Evolutionary conservation across 1,140 invertebrate genomes (phyloP), one percentile per base, ranked within the genome.

Genomic region (Anastrepha ludens): DNA sequence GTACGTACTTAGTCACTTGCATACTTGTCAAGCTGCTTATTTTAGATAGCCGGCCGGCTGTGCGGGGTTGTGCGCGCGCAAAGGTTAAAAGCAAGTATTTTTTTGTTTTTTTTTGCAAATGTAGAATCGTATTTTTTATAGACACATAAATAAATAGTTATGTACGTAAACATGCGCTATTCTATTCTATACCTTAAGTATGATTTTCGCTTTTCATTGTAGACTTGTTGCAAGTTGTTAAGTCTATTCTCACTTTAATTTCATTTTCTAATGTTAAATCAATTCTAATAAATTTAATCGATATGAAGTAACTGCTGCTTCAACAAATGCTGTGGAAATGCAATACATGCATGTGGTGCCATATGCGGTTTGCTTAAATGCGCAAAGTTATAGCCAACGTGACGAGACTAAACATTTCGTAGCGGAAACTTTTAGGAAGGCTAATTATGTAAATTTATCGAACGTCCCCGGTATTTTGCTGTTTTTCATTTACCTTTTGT

Each of bases 21-120:
- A 74, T 81, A 81, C 50, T 81, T 81, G 74, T 55, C 74, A 81
- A 81, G 74, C 20, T 41, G 55, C 74, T 55, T 55, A 55, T 81
- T 15, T 11, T 55, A 81, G 47, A 20, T 81, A 81, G 74, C 74
- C 74, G 74, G 74, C 74, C 74, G 74, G 74, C 74, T 58, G 44
- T 47, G 44, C 70, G 44, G 70, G 44, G 47, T 2, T 50, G 17
- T 29, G 7, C 4, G 3, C n/a, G 74, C 17, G n/a, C 74, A 81
- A 81, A 81, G 74, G 74, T 81, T 81, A 81, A 81, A 15, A 81
- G n/a, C 47, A 74, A 81, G n/a, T 81, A 55, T 81, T 55, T 29
- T 29, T 29, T 29, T 0, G 0, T 29, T 55, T 81, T 29, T 0
- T 29, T 29, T 55, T 81, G 17, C 3, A 7, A n/a, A n/a, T 50